Percentiles rank a stretch among this genome's conserved stretches.
These are phyloP conservation scores for Spea hammondii DNA, from an alignment of 2,797 vertebrate genomes.

Conservation along the genomic window DNA sequence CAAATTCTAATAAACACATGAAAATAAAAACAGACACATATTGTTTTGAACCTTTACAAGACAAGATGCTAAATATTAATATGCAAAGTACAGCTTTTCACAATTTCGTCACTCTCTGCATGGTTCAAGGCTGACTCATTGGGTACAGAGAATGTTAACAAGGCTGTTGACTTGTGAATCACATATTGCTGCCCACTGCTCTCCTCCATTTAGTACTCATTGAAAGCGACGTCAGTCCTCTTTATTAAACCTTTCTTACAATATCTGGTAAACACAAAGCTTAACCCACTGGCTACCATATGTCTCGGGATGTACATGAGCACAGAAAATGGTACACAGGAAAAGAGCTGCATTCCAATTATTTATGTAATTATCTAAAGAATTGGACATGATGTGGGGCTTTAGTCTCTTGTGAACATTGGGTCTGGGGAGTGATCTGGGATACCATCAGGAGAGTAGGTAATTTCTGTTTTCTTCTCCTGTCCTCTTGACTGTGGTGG, in stretches of 20 bases:
- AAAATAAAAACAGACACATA: background rate
- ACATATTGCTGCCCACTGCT: slow-evolving; percentile 38
- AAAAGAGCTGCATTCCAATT: too few species aligned
- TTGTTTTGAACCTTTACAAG: background rate
- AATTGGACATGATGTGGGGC: too few species aligned
- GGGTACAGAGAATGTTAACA: slow-evolving; percentile 33
- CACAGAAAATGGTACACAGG: too few species aligned
- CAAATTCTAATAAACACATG: background rate
- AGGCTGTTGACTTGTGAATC: slow-evolving; percentile 48
- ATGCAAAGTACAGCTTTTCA: background rate
- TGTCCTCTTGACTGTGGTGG: too few species aligned
- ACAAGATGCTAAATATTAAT: background rate
- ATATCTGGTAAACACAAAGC: background rate
- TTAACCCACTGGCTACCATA: background rate
- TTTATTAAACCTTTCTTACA: slow-evolving; percentile 35
- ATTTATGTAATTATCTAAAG: too few species aligned
- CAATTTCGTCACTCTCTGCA: slow-evolving; percentile 16
- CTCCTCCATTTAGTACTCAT: slow-evolving; percentile 24
- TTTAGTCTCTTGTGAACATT: too few species aligned
- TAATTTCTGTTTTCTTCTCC: too few species aligned
- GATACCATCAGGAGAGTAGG: too few species aligned
- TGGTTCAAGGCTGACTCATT: slow-evolving; percentile 39
- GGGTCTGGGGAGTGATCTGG: too few species aligned
- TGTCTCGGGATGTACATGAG: background rate
- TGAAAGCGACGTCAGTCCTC: slow-evolving; percentile 31